phyloP scores from a whole-genome alignment of 2,113 vertebrate species.

The Caranx ignobilis region DNA sequence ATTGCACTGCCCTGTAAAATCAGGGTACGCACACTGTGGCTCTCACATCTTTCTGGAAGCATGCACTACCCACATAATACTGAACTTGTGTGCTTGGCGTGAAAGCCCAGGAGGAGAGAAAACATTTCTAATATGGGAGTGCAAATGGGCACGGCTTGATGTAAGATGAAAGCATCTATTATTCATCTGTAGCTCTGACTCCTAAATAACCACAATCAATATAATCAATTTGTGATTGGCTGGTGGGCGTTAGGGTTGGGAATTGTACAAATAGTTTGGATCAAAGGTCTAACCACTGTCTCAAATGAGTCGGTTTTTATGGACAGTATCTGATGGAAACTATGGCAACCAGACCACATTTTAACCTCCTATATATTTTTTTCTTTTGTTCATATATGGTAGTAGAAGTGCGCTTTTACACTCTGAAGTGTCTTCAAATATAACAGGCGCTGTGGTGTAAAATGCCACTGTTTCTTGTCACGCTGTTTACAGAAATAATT shows the following conservation, averaged over 20 bases:
- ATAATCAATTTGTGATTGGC: neutral
- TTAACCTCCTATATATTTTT: neutral
- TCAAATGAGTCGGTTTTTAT: neutral
- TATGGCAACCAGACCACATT: neutral
- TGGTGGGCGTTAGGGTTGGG: too few relatives aligned
- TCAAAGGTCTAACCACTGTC: neutral
- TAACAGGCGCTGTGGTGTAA: neutral
- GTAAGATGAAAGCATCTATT: too few relatives aligned
- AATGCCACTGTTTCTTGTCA: neutral
- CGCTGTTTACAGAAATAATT: neutral
- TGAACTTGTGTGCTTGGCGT: too few relatives aligned
- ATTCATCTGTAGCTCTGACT: too few relatives aligned
- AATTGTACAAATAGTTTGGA: neutral
- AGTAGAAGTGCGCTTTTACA: neutral
- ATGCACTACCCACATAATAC: too few relatives aligned
- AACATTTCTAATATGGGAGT: too few relatives aligned
- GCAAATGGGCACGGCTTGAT: too few relatives aligned
- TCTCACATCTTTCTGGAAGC: too few relatives aligned
- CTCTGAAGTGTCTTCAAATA: neutral
- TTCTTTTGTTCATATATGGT: neutral
- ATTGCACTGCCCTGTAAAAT: too few relatives aligned
- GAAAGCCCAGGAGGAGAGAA: too few relatives aligned
- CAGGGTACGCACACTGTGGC: too few relatives aligned
- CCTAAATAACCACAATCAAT: neutral
- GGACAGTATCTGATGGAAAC: neutral